phyloP scores from a whole-genome alignment of 2,797 vertebrate genomes.

The Tamandua tetradactyla region DNA sequence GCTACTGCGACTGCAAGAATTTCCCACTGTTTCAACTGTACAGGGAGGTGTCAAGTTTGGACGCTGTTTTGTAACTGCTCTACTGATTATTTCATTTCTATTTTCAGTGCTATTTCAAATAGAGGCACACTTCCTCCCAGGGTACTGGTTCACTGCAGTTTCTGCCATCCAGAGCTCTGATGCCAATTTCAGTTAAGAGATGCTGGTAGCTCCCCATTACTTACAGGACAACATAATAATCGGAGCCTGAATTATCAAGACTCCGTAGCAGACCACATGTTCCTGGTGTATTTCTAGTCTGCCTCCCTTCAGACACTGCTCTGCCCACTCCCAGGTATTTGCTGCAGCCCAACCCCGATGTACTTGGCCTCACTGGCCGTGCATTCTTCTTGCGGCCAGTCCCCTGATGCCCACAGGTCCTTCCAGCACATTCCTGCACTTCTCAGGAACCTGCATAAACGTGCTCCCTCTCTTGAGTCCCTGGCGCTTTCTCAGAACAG shows the following conservation, averaged over 20 bases:
- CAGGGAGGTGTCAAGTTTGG: too few species aligned
- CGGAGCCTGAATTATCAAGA: background rate
- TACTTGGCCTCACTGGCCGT: too few species aligned
- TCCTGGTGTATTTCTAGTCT: too few species aligned
- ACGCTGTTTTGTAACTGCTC: background rate
- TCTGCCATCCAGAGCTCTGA: too few species aligned
- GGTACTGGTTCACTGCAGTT: too few species aligned
- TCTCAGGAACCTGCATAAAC: background rate
- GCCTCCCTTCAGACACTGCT: too few species aligned
- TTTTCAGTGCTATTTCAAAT: background rate
- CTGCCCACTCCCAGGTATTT: too few species aligned
- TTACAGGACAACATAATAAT: background rate
- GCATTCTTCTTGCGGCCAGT: too few species aligned
- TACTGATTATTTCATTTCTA: background rate
- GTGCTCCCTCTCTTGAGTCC: background rate
- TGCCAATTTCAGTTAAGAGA: background rate
- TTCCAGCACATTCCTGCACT: too few species aligned
- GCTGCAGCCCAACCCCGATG: too few species aligned
- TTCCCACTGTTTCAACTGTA: accelerated
- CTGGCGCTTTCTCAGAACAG: background rate
- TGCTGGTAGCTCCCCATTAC: too few species aligned
- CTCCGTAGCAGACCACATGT: background rate
- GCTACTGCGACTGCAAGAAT: background rate
- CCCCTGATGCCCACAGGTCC: too few species aligned
- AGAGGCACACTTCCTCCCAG: background rate